Conservation (phyloP, 2,888 invertebrate genomes). For the Drosophila falleni region DNA sequence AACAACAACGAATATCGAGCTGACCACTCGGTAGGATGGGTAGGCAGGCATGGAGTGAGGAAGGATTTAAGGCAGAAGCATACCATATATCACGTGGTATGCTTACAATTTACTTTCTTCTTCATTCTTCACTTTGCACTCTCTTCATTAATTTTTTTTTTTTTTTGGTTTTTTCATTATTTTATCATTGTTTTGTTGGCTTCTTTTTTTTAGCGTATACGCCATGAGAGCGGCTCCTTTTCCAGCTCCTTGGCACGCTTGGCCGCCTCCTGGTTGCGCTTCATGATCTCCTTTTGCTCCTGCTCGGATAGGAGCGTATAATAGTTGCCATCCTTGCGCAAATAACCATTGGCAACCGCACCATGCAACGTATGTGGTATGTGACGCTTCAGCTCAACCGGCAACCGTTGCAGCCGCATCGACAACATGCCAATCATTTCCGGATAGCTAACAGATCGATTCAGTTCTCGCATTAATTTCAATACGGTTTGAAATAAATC, state of each 20-base stretch:
- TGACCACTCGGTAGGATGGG: not conserved
- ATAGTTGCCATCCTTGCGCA: conserved; percentile 61
- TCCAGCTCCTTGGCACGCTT: conserved; percentile 67
- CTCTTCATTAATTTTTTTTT: not conserved
- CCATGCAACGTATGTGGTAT: conserved; percentile 54
- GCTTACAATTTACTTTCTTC: not conserved
- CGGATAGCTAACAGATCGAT: conserved; percentile 63
- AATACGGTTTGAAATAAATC: conserved; percentile 54
- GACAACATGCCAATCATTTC: conserved; percentile 57
- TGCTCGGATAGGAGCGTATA: conserved; percentile 58
- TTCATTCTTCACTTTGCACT: not conserved
- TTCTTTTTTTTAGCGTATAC: conserved; percentile 53
- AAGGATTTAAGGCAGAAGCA: not conserved
- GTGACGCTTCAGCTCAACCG: conserved; percentile 63
- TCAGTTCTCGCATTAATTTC: conserved; percentile 45
- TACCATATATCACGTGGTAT: not conserved
- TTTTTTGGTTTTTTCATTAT: not conserved
- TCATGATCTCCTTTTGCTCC: conserved; percentile 60
- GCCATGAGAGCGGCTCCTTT: conserved; percentile 69
- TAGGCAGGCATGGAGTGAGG: not conserved
- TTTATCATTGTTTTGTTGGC: not conserved
- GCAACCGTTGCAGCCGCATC: conserved; percentile 51
- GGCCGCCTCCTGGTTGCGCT: conserved; percentile 60
- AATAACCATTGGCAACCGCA: conserved; percentile 62
- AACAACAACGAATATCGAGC: conserved; percentile 21